Evolutionary conservation across 2,113 vertebrate genomes (phyloP).

Genomic region (Dendrocopos noguchii): DNA sequence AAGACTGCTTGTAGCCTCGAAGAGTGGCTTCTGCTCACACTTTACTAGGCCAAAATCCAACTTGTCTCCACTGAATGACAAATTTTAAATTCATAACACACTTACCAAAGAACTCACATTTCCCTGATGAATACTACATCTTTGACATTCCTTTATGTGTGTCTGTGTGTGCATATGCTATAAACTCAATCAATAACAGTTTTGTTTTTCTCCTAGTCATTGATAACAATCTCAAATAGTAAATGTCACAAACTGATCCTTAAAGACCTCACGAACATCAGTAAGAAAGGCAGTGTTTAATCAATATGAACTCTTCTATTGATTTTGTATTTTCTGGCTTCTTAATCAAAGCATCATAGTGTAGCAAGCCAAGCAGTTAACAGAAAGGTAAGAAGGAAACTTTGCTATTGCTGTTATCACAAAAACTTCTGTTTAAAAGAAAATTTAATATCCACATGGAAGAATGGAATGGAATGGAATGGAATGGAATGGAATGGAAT

Average conservation of each 20-base stretch:
- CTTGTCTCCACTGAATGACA: not conserved
- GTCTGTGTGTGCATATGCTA: not conserved
- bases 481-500: too few species aligned
- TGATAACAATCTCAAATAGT: slow-evolving; percentile 7
- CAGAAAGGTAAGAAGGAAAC: slow-evolving; percentile 6
- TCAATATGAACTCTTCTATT: slow-evolving; percentile 19
- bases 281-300: not conserved
- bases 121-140: not conserved
- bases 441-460: not conserved
- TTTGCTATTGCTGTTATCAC: not conserved
- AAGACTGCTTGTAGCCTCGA: not conserved
- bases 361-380: not conserved
- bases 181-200: not conserved
- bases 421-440: not conserved
- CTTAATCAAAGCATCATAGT: slow-evolving; percentile 38
- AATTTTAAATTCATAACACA: not conserved
- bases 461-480: too few species aligned
- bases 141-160: not conserved
- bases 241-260: slow-evolving; percentile 8
- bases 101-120: not conserved
- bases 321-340: slow-evolving; percentile 38
- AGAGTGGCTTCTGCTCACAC: not conserved
- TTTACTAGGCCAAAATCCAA: not conserved
- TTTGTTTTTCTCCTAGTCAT: slow-evolving; percentile 1
- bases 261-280: slow-evolving; percentile 10